Conservation (phyloP, 2,888 invertebrate species). For the Pseudoips prasinana region DNA sequence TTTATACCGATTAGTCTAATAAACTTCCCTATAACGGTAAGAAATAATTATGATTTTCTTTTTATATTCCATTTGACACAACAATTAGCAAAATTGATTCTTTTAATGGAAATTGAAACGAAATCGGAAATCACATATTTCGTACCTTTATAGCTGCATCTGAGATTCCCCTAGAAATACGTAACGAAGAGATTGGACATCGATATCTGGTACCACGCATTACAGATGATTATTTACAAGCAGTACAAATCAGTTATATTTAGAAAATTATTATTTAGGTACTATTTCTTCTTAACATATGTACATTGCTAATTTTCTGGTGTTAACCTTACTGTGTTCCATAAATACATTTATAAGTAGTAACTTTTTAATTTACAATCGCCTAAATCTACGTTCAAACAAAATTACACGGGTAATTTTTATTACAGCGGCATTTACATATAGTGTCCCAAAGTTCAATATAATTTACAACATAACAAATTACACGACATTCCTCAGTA, state of each 20-base stretch:
- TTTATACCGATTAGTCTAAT: constrained; percentile 49
- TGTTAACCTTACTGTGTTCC: constrained; percentile 80
- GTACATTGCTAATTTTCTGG: constrained; percentile 77
- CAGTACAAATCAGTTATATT: constrained; percentile 58
- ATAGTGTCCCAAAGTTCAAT: constrained; percentile 46
- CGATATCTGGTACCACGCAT: constrained; percentile 42
- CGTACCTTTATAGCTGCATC: constrained; percentile 14
- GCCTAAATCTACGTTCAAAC: constrained; percentile 66
- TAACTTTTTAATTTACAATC: constrained; percentile 74
- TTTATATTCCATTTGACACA: constrained; percentile 12
- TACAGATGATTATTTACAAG: constrained; percentile 65
- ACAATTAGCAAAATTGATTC: constrained; percentile 2
- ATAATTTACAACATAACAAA: constrained; percentile 46
- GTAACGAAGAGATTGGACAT: constrained; percentile 38
- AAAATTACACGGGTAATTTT: constrained; percentile 61
- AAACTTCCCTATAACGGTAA: constrained; percentile 36
- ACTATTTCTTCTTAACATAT: constrained; percentile 68
- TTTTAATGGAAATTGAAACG: constrained; percentile 12
- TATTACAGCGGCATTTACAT: constrained; percentile 66
- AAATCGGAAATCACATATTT: constrained; percentile 7
- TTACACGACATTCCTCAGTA: constrained; percentile 50
- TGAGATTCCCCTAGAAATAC: constrained; percentile 24
- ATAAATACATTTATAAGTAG: constrained; percentile 77
- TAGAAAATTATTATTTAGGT: constrained; percentile 62
- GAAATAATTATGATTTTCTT: constrained; percentile 13